Evolutionary conservation across 1,140 invertebrate species (phyloP).

Genomic region (Leptestheria dahalacensis): DNA sequence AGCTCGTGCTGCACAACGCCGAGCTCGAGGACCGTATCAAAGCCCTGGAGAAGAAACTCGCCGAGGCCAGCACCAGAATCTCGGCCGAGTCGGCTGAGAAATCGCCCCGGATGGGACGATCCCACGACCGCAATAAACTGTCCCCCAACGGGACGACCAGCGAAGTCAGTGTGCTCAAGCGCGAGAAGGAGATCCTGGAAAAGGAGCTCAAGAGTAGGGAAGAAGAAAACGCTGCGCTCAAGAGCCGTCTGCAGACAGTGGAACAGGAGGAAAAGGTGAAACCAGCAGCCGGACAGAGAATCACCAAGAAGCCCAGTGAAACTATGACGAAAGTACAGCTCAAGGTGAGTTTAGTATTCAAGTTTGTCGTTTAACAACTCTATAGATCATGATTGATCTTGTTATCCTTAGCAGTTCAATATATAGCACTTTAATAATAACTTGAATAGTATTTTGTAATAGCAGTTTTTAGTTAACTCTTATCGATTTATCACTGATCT

Average conservation of each 20-base stretch:
- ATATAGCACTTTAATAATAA: too few species aligned
- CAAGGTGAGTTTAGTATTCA: not conserved
- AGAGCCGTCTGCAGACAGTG: slow-evolving; percentile 30
- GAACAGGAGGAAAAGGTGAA: slow-evolving; percentile 33
- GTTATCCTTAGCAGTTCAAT: too few species aligned
- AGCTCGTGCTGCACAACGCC: slow-evolving; percentile 32
- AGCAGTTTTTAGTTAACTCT: too few species aligned
- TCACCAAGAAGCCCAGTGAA: slow-evolving; percentile 50
- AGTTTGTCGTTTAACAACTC: not conserved
- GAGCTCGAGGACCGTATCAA: slow-evolving; percentile 42
- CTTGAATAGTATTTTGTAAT: too few species aligned
- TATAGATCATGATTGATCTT: not conserved
- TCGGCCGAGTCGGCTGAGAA: slow-evolving; percentile 17
- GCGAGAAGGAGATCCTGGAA: slow-evolving; percentile 23
- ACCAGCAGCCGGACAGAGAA: slow-evolving; percentile 38
- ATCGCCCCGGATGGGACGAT: slow-evolving; percentile 12
- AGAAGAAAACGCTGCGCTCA: slow-evolving; percentile 33
- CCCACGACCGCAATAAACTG: not conserved
- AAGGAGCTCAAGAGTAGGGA: slow-evolving; percentile 37
- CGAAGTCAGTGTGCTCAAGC: slow-evolving; percentile 20
- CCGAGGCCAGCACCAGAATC: slow-evolving; percentile 26
- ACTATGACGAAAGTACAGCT: slow-evolving; percentile 46
- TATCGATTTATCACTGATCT: too few species aligned
- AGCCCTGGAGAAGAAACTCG: slow-evolving; percentile 45
- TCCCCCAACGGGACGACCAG: not conserved